These are phyloP conservation scores for Hippocampus guttulatus DNA, from an alignment of 2,113 vertebrate genomes.

Conservation along the genomic window DNA sequence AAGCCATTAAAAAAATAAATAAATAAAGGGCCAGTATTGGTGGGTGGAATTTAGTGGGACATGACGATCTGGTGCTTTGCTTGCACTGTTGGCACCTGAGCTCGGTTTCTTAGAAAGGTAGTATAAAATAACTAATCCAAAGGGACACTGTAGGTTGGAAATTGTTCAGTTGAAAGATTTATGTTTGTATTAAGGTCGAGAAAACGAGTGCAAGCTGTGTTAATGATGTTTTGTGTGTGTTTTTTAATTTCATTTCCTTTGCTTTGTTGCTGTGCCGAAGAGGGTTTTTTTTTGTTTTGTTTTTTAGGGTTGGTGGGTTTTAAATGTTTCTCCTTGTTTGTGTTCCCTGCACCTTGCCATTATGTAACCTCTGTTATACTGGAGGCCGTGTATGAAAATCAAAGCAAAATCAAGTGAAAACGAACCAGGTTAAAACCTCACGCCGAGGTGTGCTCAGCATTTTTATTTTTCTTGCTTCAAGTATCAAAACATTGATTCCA, in stretches of 20 bases:
- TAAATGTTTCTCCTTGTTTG: constrained; percentile 56
- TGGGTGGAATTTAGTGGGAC: constrained; percentile 12
- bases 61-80: constrained; percentile 11
- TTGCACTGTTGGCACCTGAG: constrained; percentile 40
- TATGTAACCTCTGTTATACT: constrained; percentile 42
- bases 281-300: constrained; percentile 49
- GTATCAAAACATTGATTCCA: constrained; percentile 69
- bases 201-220: constrained; percentile 58
- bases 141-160: constrained; percentile 65
- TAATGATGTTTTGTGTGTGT: constrained; percentile 56
- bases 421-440: constrained; percentile 41
- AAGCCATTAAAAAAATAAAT: constrained; percentile 10
- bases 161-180: constrained; percentile 52
- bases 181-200: constrained; percentile 59
- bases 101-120: constrained; percentile 27
- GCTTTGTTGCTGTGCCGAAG: constrained; percentile 61
- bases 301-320: constrained; percentile 58
- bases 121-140: constrained; percentile 41
- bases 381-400: constrained; percentile 34
- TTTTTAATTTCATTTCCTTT: constrained; percentile 12
- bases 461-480: constrained; percentile 70
- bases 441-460: constrained; percentile 54
- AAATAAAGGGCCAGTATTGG: constrained; percentile 11
- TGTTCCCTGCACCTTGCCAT: constrained; percentile 63
- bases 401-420: constrained; percentile 40